Conservation (phyloP, 2,113 vertebrate genomes). For the Gopherus flavomarginatus region DNA sequence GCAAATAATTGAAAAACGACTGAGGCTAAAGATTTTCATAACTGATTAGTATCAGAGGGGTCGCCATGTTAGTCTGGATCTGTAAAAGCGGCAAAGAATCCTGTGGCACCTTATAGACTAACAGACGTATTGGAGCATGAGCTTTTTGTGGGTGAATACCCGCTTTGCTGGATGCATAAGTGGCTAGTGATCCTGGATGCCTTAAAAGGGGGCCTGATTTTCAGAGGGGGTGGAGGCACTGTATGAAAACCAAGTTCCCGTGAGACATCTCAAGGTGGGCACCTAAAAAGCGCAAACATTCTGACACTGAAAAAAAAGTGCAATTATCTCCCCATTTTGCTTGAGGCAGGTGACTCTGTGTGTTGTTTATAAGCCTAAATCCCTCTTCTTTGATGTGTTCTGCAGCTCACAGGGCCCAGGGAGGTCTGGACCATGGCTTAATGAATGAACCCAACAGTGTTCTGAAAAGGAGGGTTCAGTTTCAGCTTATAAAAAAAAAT, state of each 20-base stretch:
- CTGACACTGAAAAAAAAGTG: background rate
- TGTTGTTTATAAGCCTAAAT: background rate
- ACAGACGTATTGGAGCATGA: too few species aligned
- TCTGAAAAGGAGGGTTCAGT: background rate
- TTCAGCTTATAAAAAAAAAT: background rate
- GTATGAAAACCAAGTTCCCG: background rate
- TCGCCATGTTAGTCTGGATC: too few species aligned
- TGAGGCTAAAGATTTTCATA: slow-evolving; percentile 12
- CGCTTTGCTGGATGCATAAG: background rate
- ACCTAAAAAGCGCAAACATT: background rate
- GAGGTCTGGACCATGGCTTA: background rate
- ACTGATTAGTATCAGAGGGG: background rate
- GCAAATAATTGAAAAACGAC: background rate
- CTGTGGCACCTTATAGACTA: too few species aligned
- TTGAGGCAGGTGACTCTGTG: background rate
- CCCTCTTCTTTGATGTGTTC: background rate
- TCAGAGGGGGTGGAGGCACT: background rate
- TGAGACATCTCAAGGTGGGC: background rate
- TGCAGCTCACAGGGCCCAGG: background rate
- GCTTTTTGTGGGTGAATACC: too few species aligned
- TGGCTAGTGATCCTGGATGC: slow-evolving; percentile 35
- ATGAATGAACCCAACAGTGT: background rate
- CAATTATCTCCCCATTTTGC: background rate
- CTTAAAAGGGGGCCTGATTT: background rate
- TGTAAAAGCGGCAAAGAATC: too few species aligned